Evolutionary conservation across 2,888 invertebrate genomes (phyloP).

Genomic region (Melinopterus prodromus): DNA sequence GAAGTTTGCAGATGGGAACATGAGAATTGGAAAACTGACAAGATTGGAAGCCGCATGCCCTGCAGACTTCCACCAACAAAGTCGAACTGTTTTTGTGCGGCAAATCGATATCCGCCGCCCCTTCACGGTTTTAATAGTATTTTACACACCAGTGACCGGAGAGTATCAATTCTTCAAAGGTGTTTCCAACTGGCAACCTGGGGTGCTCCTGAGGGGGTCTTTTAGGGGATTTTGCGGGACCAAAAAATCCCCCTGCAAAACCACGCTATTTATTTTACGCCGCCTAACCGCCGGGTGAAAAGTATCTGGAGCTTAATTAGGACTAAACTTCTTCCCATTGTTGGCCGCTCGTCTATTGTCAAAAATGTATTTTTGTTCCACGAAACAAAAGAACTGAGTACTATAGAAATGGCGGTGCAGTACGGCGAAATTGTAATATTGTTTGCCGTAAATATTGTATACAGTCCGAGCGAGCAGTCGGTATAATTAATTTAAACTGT

Average conservation of each 20-base stretch:
- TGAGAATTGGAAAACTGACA: neutral
- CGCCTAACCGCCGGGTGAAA: no score
- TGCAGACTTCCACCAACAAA: neutral
- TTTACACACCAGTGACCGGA: neutral
- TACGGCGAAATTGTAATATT: neutral
- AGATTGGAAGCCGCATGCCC: neutral
- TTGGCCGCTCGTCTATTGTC: no score
- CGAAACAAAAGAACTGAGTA: no score
- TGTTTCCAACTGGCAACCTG: neutral
- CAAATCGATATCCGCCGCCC: neutral
- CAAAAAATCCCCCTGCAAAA: no score
- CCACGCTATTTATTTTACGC: no score
- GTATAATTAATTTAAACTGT: constrained; percentile 4
- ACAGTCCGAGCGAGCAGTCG: neutral
- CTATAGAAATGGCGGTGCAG: neutral
- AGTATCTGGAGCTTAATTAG: no score
- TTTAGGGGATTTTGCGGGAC: no score
- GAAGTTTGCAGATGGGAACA: neutral
- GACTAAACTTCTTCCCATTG: no score
- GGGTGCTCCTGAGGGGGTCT: neutral
- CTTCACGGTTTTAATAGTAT: neutral
- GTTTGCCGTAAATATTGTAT: neutral
- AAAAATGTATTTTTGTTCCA: no score
- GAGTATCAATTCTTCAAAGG: neutral
- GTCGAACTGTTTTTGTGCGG: neutral